Conservation (phyloP, 2,113 vertebrate species). For the Conger conger region DNA sequence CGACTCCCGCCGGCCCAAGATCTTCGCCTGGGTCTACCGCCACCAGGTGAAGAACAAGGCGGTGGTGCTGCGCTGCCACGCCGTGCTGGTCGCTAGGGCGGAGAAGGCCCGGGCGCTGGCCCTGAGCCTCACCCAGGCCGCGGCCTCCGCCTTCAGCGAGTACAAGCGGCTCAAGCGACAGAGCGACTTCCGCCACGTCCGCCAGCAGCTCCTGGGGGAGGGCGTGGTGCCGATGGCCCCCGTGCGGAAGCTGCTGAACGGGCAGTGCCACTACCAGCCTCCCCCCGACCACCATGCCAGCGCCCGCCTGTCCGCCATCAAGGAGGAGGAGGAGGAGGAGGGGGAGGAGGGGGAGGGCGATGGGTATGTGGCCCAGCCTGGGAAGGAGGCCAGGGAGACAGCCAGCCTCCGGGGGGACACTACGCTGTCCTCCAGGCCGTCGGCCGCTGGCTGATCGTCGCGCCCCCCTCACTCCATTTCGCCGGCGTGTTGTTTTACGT, state of each 20-base stretch:
- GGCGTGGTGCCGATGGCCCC: slow-evolving; percentile 81
- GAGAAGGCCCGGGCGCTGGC: slow-evolving; percentile 82
- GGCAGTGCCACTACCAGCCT: slow-evolving; percentile 85
- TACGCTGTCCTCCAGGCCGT: slow-evolving; percentile 64
- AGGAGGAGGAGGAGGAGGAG: slow-evolving; percentile 79
- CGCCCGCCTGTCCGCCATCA: slow-evolving; percentile 80
- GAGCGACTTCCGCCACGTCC: slow-evolving; percentile 80
- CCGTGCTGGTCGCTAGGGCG: slow-evolving; percentile 80
- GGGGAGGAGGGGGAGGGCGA: slow-evolving; percentile 40
- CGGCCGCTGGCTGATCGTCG: slow-evolving; percentile 61
- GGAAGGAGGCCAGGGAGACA: slow-evolving; percentile 64
- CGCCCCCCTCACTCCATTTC: too few species aligned
- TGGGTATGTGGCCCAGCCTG: neutral
- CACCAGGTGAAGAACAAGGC: slow-evolving; percentile 97
- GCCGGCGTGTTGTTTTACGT: too few species aligned
- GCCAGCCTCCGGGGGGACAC: slow-evolving; percentile 64
- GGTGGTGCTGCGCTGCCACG: slow-evolving; percentile 90
- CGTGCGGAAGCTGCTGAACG: slow-evolving; percentile 80
- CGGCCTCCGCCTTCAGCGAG: slow-evolving; percentile 83
- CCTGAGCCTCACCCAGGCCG: slow-evolving; percentile 77
- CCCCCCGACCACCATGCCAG: slow-evolving; percentile 69
- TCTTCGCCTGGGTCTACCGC: slow-evolving; percentile 92
- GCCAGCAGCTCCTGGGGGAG: slow-evolving; percentile 83
- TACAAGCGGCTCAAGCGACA: slow-evolving; percentile 91
- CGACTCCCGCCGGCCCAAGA: slow-evolving; percentile 79